Conservation (phyloP, 2,888 invertebrate genomes). For the Liodrosophila aerea region DNA sequence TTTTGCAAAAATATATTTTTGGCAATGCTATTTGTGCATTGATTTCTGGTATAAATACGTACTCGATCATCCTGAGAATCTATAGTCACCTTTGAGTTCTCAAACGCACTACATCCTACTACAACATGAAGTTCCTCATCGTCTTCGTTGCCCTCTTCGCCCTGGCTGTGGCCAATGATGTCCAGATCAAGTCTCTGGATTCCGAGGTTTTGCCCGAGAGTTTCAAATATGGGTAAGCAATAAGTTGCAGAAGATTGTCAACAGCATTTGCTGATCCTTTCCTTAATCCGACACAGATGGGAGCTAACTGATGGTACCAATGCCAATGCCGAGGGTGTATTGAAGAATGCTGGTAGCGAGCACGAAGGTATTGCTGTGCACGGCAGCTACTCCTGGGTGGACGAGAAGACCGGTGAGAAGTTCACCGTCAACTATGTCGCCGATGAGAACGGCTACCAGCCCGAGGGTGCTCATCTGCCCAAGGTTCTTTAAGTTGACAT, state of each 20-base stretch:
- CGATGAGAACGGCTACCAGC: conserved; percentile 84
- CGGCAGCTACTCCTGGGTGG: conserved; percentile 63
- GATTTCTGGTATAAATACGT: conserved; percentile 26
- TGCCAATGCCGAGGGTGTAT: conserved; percentile 59
- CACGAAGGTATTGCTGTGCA: conserved; percentile 62
- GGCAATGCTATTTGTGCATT: background rate
- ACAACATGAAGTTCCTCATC: conserved; percentile 61
- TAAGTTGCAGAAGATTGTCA: background rate
- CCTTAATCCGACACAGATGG: background rate
- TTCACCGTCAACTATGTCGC: conserved; percentile 67
- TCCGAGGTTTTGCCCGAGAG: conserved; percentile 82
- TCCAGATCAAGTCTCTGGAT: background rate
- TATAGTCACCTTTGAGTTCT: conserved; percentile 33
- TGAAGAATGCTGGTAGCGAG: conserved; percentile 59
- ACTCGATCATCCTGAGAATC: background rate
- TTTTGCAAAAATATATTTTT: conserved; percentile 1
- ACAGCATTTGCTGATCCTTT: background rate
- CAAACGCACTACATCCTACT: conserved; percentile 26
- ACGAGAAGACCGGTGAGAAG: conserved; percentile 57
- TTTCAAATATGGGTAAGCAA: conserved; percentile 81
- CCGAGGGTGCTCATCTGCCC: conserved; percentile 78
- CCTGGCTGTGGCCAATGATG: conserved; percentile 46
- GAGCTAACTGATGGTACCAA: conserved; percentile 66
- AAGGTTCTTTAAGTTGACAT: background rate
- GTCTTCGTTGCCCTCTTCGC: conserved; percentile 66